phyloP scores from a whole-genome alignment of 2,888 invertebrate species.

The Phania funesta region DNA sequence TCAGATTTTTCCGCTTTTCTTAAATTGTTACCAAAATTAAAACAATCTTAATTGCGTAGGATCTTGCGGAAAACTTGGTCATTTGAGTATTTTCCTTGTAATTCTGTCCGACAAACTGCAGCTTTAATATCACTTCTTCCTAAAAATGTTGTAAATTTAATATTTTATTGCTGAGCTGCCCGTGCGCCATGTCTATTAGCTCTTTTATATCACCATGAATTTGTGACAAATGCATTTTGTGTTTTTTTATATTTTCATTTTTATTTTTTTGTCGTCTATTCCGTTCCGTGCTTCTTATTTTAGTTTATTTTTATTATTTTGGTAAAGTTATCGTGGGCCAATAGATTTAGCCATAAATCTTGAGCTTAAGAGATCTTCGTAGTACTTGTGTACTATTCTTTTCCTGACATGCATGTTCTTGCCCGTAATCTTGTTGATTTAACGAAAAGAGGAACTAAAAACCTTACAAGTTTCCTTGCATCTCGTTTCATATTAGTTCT shows the following conservation, averaged over 20 bases:
- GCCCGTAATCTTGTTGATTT: constrained; percentile 41
- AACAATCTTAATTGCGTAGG: neutral
- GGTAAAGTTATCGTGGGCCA: neutral
- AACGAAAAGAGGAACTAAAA: constrained; percentile 45
- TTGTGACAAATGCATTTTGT: constrained; percentile 26
- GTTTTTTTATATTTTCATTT: too few relatives aligned
- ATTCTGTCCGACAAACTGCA: neutral
- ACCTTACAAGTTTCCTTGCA: constrained; percentile 3
- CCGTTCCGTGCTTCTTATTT: neutral
- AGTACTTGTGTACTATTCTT: constrained; percentile 26
- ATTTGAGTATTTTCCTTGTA: neutral
- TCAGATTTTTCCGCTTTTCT: too few relatives aligned
- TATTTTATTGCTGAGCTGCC: constrained; percentile 3
- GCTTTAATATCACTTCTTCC: neutral
- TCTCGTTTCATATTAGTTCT: constrained; percentile 21
- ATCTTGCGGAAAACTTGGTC: neutral
- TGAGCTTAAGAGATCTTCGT: constrained; percentile 48
- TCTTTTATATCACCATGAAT: neutral
- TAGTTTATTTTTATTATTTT: constrained; percentile 25
- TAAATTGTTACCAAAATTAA: too few relatives aligned
- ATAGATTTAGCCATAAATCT: constrained; percentile 30
- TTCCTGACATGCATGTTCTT: neutral
- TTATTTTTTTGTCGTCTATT: neutral
- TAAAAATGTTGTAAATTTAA: constrained; percentile 5
- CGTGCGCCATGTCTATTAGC: neutral